Conservation (phyloP, 2,113 vertebrate genomes). For the Oreochromis aureus region DNA sequence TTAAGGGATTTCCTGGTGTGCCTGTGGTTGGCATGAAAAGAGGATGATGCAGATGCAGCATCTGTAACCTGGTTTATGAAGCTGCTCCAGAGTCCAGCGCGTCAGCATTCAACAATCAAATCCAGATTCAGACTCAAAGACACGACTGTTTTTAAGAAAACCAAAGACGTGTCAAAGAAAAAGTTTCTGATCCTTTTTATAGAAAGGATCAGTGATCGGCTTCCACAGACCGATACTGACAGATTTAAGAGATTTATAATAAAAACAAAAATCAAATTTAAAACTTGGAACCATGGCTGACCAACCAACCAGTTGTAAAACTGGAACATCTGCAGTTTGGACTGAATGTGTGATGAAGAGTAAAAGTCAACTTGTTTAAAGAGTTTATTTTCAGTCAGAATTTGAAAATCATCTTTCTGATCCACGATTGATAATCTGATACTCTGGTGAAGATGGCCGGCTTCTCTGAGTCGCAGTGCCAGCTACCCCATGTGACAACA, state of each 20-base stretch:
- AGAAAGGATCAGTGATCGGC: background rate
- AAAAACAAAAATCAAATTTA: background rate
- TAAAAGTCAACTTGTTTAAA: background rate
- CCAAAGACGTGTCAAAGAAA: background rate
- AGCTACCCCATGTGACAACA: slow-evolving; percentile 54
- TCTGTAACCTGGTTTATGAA: slow-evolving; percentile 64
- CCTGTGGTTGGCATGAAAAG: background rate
- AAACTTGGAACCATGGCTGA: background rate
- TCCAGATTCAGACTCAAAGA: background rate
- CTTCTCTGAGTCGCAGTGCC: slow-evolving; percentile 30
- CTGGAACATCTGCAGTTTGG: background rate
- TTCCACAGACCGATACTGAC: background rate
- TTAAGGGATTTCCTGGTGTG: background rate
- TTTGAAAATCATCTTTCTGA: background rate
- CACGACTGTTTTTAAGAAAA: background rate
- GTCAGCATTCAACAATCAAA: background rate
- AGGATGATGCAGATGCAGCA: background rate
- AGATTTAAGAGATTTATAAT: background rate
- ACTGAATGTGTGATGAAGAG: background rate
- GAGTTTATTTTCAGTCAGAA: slow-evolving; percentile 3
- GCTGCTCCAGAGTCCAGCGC: background rate
- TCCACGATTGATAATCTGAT: slow-evolving; percentile 41
- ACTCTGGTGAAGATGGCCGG: slow-evolving; percentile 62
- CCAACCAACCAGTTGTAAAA: background rate
- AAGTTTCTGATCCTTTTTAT: background rate